These are phyloP conservation scores for Mantis religiosa DNA, from an alignment of 2,888 invertebrate species.

Conservation along the genomic window DNA sequence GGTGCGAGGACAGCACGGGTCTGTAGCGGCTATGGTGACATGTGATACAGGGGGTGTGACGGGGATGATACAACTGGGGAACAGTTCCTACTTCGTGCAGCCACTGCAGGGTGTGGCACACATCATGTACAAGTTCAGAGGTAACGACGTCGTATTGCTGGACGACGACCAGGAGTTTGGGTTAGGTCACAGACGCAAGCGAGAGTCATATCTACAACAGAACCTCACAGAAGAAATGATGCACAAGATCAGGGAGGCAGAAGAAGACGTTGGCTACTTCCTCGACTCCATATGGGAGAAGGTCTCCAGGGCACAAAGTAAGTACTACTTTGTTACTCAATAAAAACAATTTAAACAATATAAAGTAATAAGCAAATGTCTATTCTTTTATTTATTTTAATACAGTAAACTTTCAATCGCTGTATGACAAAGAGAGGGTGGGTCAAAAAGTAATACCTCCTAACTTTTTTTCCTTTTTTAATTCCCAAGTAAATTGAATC, in stretches of 20 bases:
- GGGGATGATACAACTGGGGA: constrained; percentile 49
- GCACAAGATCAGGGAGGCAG: neutral
- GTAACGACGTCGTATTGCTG: neutral
- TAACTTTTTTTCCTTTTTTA: too few species aligned
- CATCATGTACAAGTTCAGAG: neutral
- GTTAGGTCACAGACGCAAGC: neutral
- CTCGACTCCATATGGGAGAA: constrained; percentile 28
- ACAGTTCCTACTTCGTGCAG: constrained; percentile 50
- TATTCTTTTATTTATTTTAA: too few species aligned
- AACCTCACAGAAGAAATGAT: neutral
- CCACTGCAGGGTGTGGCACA: constrained; percentile 39
- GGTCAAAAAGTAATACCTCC: too few species aligned
- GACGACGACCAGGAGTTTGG: neutral
- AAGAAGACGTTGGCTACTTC: constrained; percentile 27
- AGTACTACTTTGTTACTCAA: neutral
- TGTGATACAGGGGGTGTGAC: constrained; percentile 50
- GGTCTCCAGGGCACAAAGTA: constrained; percentile 18
- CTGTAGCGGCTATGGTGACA: constrained; percentile 52
- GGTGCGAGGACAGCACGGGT: constrained; percentile 35
- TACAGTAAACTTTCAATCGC: too few species aligned
- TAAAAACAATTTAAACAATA: too few species aligned
- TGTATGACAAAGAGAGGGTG: too few species aligned
- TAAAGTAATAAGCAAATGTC: too few species aligned
- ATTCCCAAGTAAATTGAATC: too few species aligned
- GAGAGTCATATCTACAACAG: neutral